Evolutionary conservation across 1,140 invertebrate species (phyloP).

Genomic region (Nomia melanderi): DNA sequence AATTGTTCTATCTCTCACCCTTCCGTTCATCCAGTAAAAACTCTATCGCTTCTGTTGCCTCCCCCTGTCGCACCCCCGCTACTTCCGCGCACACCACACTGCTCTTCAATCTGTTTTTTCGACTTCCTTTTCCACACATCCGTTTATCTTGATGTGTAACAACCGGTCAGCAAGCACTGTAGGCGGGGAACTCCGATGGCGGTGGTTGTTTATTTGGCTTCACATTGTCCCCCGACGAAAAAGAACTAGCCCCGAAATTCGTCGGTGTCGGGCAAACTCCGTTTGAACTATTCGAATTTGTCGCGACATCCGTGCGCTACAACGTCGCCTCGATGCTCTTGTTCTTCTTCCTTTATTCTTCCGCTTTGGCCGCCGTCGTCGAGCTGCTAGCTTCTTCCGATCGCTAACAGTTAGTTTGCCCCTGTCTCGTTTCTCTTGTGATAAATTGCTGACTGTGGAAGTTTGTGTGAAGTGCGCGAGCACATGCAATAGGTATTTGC

Average conservation of each 20-base stretch:
- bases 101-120: background rate
- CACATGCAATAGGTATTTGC: too few species aligned
- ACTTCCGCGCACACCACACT: background rate
- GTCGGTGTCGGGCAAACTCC: background rate
- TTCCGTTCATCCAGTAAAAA: constrained; percentile 5
- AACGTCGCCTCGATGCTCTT: background rate
- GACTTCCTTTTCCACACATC: constrained; percentile 12
- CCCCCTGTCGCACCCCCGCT: too few species aligned
- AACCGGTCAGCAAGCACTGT: background rate
- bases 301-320: background rate
- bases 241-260: constrained; percentile 11
- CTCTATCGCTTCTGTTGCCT: background rate
- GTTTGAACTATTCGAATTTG: constrained; percentile 23
- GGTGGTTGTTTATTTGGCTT: constrained; percentile 11
- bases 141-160: constrained; percentile 18
- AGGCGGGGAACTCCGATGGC: background rate
- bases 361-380: background rate
- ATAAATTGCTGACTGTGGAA: too few species aligned
- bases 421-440: too few species aligned
- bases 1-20: background rate
- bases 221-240: constrained; percentile 11
- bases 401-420: too few species aligned
- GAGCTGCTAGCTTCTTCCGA: too few species aligned
- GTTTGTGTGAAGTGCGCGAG: too few species aligned
- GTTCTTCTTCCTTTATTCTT: background rate